phyloP scores from a whole-genome alignment of 2,113 vertebrate species.

The Candoia aspera region DNA sequence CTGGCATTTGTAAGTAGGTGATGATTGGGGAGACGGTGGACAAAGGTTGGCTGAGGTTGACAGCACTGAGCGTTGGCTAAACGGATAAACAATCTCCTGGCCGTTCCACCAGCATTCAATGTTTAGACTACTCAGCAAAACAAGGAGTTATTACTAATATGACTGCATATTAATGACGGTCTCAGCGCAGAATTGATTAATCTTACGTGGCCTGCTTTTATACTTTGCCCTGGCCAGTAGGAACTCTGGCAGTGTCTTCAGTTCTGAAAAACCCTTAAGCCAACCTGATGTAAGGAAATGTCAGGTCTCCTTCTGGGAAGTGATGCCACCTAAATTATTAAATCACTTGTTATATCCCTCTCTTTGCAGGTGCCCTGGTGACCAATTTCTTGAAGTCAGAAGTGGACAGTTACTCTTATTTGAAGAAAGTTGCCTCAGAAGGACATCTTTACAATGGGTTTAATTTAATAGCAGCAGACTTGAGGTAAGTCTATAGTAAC shows the following conservation, averaged over 20 bases:
- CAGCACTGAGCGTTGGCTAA: too few relatives aligned
- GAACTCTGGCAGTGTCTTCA: background rate
- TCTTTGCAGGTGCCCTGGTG: constrained; percentile 84
- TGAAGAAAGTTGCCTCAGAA: constrained; percentile 90
- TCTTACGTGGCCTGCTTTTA: background rate
- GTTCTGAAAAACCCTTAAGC: constrained; percentile 1
- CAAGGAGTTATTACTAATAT: too few relatives aligned
- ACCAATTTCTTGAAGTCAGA: constrained; percentile 88
- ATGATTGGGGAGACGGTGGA: too few relatives aligned
- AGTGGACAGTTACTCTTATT: constrained; percentile 88
- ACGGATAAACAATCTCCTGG: too few relatives aligned
- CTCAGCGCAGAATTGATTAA: background rate
- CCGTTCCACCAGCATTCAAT: too few relatives aligned
- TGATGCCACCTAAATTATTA: constrained; percentile 34
- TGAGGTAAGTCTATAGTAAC: constrained; percentile 81
- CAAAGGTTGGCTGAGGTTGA: too few relatives aligned
- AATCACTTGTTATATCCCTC: background rate
- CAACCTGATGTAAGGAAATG: background rate
- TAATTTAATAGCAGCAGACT: constrained; percentile 93
- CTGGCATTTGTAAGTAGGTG: too few relatives aligned
- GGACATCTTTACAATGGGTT: constrained; percentile 95
- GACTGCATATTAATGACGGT: background rate
- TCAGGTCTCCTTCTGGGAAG: background rate
- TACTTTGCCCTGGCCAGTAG: background rate
- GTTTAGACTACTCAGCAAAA: too few relatives aligned